Base-by-base conservation (phyloP, 2,888 invertebrate species). In the Dryomyza anilis region DNA sequence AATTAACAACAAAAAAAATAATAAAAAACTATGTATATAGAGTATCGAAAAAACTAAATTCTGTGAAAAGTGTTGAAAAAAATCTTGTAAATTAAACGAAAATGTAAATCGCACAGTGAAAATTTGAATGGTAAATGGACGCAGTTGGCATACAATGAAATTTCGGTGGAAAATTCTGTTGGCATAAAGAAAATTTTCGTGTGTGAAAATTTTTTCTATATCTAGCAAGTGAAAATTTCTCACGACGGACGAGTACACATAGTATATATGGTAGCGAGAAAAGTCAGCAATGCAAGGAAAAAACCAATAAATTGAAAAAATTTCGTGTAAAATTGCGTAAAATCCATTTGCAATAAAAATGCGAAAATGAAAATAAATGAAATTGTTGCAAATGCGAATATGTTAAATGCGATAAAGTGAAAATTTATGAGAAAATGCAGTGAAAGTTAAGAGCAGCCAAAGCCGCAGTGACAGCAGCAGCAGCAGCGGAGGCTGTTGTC, bases 131-230 rank as follows among this genome's bases (percentile, higher is more conserved):
- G 19, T 1, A 43, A 43, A 23, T 21, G n/a, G n/a, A n/a, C n/a
- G n/a, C n/a, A n/a, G 23, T n/a, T 43, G 16, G 33, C 30, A 30
- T 14, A 39, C n/a, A n/a, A n/a, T n/a, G n/a, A n/a, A n/a, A 50
- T n/a, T n/a, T n/a, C n/a, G n/a, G n/a, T n/a, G 29, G 48, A 63
- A 67, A 67, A 48, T 56, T 46, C 43, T 59, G 53, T 36, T 25
- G 29, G 30, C 58, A 52, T 39, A 46, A 67, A 64, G 63, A 68
- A 64, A 69, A 61, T 66, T 64, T 68, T 56, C 63, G 69, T 67
- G 68, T 67, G 68, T 66, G 68, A 67, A 64, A 69, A 69, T 68
- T 59, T 66, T 70, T 64, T 69, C 67, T 69, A 69, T 70, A 70
- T 65, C 70, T 66, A 69, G 60, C 57, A 66, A 56, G 52, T 62